Percentiles rank a stretch among this genome's conserved stretches.
Evolutionary conservation across 2,113 vertebrate genomes (phyloP).

Genomic region (Pelecanoides urinatrix): DNA sequence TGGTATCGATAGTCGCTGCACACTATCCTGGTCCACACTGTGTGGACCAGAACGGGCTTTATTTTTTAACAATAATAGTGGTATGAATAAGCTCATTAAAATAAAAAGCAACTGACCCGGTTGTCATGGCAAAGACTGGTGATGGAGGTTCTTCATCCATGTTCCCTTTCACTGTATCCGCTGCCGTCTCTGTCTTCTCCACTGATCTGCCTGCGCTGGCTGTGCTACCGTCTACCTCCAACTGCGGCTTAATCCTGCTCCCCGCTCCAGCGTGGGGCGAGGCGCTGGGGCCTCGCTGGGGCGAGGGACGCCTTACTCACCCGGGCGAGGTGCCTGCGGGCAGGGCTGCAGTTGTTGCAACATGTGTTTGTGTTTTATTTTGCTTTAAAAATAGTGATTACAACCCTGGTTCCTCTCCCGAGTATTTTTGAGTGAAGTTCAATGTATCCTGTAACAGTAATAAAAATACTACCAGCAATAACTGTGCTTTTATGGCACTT

Average conservation of each 20-base stretch:
- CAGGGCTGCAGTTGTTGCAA: background rate
- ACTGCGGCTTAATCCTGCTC: fast-evolving
- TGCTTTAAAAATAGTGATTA: background rate
- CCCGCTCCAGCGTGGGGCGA: background rate
- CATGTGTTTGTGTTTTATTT: background rate
- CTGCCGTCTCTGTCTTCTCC: background rate
- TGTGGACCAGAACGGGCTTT: background rate
- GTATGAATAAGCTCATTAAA: background rate
- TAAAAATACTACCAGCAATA: background rate
- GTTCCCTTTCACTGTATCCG: fast-evolving
- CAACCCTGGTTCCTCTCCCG: fast-evolving
- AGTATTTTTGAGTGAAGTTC: background rate
- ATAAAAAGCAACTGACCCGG: background rate
- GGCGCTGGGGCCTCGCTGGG: fast-evolving
- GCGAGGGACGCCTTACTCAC: fast-evolving
- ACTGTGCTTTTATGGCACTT: background rate
- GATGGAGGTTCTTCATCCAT: background rate
- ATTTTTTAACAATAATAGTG: background rate
- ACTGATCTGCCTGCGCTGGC: background rate
- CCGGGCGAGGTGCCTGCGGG: background rate
- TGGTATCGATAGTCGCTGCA: fast-evolving
- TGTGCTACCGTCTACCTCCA: fast-evolving
- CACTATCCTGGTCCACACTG: too few species aligned
- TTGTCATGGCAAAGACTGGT: slow-evolving; percentile 31
- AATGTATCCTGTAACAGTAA: background rate